These are phyloP conservation scores for Triplophysa siluroides DNA, from an alignment of 2,113 vertebrate genomes.

Conservation along the genomic window DNA sequence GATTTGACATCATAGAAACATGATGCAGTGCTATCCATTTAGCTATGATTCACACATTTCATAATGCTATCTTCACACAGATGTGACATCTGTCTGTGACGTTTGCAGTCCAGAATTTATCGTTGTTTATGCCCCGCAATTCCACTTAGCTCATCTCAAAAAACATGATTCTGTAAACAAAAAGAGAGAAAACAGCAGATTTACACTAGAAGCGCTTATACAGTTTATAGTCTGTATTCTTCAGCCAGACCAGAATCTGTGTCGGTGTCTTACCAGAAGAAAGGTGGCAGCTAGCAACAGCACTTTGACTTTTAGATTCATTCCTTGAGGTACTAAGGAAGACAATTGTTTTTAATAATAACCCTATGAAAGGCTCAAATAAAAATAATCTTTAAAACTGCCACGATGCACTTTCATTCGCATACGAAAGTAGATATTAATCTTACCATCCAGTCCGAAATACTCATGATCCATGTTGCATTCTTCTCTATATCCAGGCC, in stretches of 20 bases:
- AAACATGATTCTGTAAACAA: constrained; percentile 73
- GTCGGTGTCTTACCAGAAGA: constrained; percentile 66
- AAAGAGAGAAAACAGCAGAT: neutral
- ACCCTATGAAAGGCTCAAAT: too few relatives aligned
- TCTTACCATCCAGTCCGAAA: constrained; percentile 79
- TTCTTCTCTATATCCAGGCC: constrained; percentile 76
- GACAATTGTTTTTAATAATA: neutral
- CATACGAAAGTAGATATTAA: neutral
- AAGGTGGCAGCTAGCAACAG: constrained; percentile 71
- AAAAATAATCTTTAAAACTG: too few relatives aligned
- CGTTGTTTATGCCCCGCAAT: neutral
- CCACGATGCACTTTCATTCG: too few relatives aligned
- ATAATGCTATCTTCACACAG: neutral
- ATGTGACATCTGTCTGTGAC: neutral
- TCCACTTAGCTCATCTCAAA: constrained; percentile 75
- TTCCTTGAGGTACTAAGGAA: constrained; percentile 65
- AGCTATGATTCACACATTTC: neutral
- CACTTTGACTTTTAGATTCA: constrained; percentile 70
- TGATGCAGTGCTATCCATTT: neutral
- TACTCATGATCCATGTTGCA: constrained; percentile 81
- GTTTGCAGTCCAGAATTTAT: neutral
- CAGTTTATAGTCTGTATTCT: neutral
- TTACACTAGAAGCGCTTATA: neutral
- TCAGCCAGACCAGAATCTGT: neutral
- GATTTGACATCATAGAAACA: constrained; percentile 5